Percentiles rank a stretch among this genome's conserved stretches.
These are phyloP conservation scores for Pentalonia nigronervosa DNA, from an alignment of 1,140 invertebrate genomes.

Conservation along the genomic window DNA sequence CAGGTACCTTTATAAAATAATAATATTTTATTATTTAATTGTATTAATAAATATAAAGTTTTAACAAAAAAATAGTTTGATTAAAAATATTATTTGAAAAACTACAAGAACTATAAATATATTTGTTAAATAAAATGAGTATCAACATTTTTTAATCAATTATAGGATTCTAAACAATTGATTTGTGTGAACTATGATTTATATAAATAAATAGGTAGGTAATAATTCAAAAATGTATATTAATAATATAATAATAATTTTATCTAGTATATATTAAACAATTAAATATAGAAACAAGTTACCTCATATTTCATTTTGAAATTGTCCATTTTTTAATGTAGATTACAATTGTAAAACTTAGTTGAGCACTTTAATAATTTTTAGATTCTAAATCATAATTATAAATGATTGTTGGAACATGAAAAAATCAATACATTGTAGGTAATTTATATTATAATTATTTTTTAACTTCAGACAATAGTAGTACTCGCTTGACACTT, in stretches of 20 bases:
- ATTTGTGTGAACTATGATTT: background rate
- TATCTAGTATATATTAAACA: background rate
- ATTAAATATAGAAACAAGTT: background rate
- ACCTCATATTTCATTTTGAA: conserved; percentile 49
- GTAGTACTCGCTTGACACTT: background rate
- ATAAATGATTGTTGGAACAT: background rate
- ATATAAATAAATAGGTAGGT: background rate
- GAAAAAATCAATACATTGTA: background rate
- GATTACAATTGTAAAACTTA: background rate
- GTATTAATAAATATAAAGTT: background rate
- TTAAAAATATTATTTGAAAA: no score
- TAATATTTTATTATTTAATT: background rate
- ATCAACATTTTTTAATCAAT: background rate
- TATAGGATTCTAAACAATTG: background rate
- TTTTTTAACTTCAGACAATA: background rate
- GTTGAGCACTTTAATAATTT: background rate
- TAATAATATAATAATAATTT: background rate
- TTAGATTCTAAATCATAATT: background rate
- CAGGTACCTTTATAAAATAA: conserved; percentile 43
- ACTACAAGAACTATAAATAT: background rate
- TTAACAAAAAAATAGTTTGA: background rate
- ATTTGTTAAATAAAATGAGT: background rate
- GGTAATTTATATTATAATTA: background rate
- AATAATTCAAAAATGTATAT: background rate
- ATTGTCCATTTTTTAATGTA: conserved; percentile 30